These are phyloP conservation scores for Patella depressa DNA, from an alignment of 2,888 invertebrate species.

Conservation along the genomic window DNA sequence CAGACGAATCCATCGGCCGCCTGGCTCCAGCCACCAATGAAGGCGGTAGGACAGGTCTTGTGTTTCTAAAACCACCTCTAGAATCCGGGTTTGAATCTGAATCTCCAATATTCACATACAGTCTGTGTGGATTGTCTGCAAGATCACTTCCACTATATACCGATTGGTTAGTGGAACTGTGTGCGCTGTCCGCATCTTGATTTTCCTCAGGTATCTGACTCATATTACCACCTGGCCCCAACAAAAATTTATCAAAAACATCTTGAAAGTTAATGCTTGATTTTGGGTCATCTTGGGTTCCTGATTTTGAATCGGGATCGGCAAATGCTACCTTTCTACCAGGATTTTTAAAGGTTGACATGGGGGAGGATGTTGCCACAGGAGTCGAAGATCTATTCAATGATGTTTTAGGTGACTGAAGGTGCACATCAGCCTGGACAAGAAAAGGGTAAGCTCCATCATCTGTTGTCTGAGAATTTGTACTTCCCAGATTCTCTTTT, in stretches of 20 bases:
- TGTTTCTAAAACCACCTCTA: not conserved
- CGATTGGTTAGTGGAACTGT: not conserved
- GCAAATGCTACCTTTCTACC: constrained; percentile 5
- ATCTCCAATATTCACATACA: not conserved
- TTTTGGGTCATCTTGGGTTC: not conserved
- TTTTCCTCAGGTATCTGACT: not conserved
- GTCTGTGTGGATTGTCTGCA: not conserved
- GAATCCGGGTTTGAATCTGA: not conserved
- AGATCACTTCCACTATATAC: not conserved
- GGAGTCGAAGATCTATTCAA: no score
- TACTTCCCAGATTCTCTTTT: not conserved
- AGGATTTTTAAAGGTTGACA: not conserved
- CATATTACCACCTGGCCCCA: not conserved
- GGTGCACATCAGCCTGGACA: constrained; percentile 40
- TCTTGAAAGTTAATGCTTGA: not conserved
- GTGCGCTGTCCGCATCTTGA: not conserved
- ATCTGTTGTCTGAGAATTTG: constrained; percentile 2
- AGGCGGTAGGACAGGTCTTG: not conserved
- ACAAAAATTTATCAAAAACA: constrained; percentile 1
- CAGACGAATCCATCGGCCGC: not conserved
- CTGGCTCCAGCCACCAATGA: constrained; percentile 4
- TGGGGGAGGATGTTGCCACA: not conserved
- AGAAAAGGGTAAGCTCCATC: constrained; percentile 26
- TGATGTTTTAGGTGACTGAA: not conserved
- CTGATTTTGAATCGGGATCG: not conserved